These are phyloP conservation scores for Parasteatoda lunata DNA, from an alignment of 2,888 invertebrate species.

Conservation along the genomic window DNA sequence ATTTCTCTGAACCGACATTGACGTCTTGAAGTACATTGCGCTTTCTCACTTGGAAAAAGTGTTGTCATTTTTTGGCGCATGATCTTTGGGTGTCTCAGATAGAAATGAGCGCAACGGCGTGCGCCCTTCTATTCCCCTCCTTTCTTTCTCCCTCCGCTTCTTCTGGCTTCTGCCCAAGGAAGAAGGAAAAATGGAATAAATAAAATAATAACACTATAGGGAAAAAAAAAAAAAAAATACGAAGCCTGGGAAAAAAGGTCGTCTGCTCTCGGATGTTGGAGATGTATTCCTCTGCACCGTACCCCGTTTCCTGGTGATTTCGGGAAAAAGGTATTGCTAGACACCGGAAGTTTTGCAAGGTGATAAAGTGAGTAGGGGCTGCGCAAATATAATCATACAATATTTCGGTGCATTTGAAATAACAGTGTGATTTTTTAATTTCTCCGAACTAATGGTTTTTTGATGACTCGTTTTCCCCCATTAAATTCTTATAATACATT, in stretches of 20 bases:
- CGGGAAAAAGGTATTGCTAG: constrained; percentile 11
- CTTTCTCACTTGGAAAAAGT: not conserved
- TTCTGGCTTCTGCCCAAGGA: not conserved
- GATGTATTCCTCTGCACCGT: not conserved
- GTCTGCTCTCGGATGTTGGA: not conserved
- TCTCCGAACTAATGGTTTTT: too few relatives aligned
- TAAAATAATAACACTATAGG: too few relatives aligned
- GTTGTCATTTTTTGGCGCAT: not conserved
- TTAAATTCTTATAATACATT: too few relatives aligned
- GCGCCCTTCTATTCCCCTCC: not conserved
- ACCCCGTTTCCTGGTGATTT: constrained; percentile 3
- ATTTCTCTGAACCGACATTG: not conserved
- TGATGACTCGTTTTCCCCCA: too few relatives aligned
- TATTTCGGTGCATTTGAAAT: too few relatives aligned
- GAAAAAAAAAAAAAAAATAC: not conserved
- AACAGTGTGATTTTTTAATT: too few relatives aligned
- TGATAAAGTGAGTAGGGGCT: constrained; percentile 19
- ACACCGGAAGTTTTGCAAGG: constrained; percentile 63
- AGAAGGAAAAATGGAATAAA: not conserved
- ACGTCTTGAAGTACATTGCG: not conserved
- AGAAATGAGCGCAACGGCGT: constrained; percentile 1
- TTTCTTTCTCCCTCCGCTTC: not conserved
- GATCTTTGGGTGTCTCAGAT: not conserved
- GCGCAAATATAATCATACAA: too few relatives aligned
- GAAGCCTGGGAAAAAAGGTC: not conserved